Base-by-base conservation (phyloP, 2,113 vertebrate species). In the Psephotus haematonotus region DNA sequence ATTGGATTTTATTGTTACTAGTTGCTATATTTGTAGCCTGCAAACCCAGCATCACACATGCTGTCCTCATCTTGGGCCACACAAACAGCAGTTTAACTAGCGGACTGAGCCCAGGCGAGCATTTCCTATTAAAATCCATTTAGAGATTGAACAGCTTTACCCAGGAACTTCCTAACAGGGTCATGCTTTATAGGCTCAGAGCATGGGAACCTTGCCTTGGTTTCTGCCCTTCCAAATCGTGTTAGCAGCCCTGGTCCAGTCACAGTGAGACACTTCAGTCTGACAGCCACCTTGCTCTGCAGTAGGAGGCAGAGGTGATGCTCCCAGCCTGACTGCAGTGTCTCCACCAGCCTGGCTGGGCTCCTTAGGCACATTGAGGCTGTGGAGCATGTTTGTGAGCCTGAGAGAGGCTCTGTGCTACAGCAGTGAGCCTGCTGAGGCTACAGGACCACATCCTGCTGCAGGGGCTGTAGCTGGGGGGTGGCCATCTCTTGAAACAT, bases 361-460 rank as follows among this genome's bases (percentile, higher is more conserved):
- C 95, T 93, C 49, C 75, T 4, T 16, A 18, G 16, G 64, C 95
- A 35, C 64, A 7, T n/a, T 18, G 37, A 52, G 90, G 93, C 62
- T 86, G 74, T 2, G 90, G 81, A 83, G 46, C 41, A 4, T 7
- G 53, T 69, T 43, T 31, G 23, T 28, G 60, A 60, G 96, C 87
- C 33, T 9, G 1, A 19, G 17, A 53, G 64, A 44, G 19, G 95
- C 93, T 71, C 95, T 27, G 12, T 90, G 93, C 74, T 84, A 55
- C 17, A 53, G 92, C 75, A 96, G 79, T 3, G 69, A 93, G 47
- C 41, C 17, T 5, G 33, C 49, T 0, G 43, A 62, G 19, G 83
- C 67, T 9, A 7, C 68, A 11, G 94, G 84, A 35, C 97, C 97
- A 84, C 95, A 93, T 77, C 96, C 97, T 86, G 97, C 96, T 8